Conservation (phyloP, 2,113 vertebrate species). For the Hippopotamus amphibius region DNA sequence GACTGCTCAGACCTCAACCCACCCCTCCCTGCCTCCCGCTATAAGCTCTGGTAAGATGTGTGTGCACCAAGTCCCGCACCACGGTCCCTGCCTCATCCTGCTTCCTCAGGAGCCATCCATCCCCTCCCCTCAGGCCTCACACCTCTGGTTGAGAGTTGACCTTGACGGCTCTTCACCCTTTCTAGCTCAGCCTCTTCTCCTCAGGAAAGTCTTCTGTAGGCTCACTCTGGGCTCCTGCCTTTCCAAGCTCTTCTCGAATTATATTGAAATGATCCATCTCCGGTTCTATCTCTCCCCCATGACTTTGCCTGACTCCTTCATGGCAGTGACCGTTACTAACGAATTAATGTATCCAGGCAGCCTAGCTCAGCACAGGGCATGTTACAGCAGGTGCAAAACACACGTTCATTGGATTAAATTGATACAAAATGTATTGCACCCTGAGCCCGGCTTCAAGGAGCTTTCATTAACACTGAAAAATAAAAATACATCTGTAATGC, state of each 20-base stretch:
- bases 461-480: background rate
- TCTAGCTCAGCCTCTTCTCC: background rate
- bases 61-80: rapidly evolving
- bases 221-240: background rate
- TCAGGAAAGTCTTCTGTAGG: background rate
- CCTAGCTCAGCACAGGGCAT: background rate
- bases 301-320: background rate
- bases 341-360: rapidly evolving
- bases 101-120: background rate
- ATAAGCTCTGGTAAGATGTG: background rate
- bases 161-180: background rate
- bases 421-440: background rate
- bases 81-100: background rate
- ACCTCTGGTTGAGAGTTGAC: background rate
- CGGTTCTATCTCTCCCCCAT: background rate
- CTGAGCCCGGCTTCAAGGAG: background rate
- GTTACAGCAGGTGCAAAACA: background rate
- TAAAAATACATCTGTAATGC: background rate
- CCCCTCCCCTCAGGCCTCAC: background rate
- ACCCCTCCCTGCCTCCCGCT: background rate
- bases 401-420: background rate
- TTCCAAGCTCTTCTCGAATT: background rate
- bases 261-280: background rate
- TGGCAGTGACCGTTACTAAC: background rate
- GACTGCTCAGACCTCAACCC: rapidly evolving